Percentiles rank a stretch among this genome's conserved stretches.
These are phyloP conservation scores for Grantiella picta DNA, from an alignment of 2,113 vertebrate species.

Conservation along the genomic window DNA sequence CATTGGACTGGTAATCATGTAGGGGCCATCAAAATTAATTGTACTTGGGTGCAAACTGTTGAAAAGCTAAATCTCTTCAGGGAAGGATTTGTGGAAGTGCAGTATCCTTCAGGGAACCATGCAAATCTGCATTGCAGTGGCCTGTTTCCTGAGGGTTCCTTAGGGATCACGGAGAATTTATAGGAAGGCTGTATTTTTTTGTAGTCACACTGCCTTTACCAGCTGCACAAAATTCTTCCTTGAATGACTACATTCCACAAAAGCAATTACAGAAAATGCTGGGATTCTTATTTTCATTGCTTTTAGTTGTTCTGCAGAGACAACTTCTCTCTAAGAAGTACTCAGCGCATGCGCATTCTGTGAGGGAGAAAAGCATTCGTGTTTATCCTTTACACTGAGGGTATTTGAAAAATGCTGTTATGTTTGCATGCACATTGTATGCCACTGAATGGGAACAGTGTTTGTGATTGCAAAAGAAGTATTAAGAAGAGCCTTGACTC, in stretches of 20 bases:
- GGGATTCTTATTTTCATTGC: slow-evolving; percentile 8
- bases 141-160: slow-evolving; percentile 46
- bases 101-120: background rate
- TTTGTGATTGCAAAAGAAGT: background rate
- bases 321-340: background rate
- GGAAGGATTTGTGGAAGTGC: background rate
- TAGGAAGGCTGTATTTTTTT: background rate
- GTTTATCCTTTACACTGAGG: background rate
- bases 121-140: slow-evolving; percentile 1
- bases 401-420: background rate
- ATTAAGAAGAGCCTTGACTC: background rate
- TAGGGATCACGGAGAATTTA: slow-evolving; percentile 2
- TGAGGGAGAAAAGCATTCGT: background rate
- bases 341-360: background rate
- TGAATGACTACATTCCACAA: background rate
- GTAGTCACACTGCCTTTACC: background rate
- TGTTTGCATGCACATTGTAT: background rate
- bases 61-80: slow-evolving; percentile 44
- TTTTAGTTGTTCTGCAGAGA: background rate
- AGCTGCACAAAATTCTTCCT: slow-evolving; percentile 32
- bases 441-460: background rate
- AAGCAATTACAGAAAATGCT: background rate
- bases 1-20: background rate
- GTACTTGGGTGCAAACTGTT: slow-evolving; percentile 11
- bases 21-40: slow-evolving; percentile 41